Conservation (phyloP, 2,888 invertebrate species). For the Cistogaster globosa region DNA sequence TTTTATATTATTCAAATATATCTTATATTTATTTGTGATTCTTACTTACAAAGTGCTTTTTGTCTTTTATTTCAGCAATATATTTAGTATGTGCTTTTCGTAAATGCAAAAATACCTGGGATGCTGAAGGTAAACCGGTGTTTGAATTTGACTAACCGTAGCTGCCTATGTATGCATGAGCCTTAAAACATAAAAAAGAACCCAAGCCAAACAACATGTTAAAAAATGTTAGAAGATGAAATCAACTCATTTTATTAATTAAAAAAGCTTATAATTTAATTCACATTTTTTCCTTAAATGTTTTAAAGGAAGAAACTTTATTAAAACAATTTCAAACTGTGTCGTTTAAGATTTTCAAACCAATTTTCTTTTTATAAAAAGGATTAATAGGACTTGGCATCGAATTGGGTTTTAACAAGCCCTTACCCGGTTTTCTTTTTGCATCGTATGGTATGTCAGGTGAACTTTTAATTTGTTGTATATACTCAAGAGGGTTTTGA, state of each 20-base stretch:
- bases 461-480: conserved; percentile 87
- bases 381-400: conserved; percentile 90
- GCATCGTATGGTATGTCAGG: conserved; percentile 91
- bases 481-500: conserved; percentile 89
- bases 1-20: no score
- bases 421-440: conserved; percentile 87
- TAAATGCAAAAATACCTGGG: conserved; percentile 88
- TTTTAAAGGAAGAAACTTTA: conserved; percentile 46
- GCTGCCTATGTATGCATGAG: conserved; percentile 17
- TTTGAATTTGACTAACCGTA: conserved; percentile 81
- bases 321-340: conserved; percentile 75
- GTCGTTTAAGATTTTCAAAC: conserved; percentile 76
- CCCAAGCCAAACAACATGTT: conserved; percentile 41
- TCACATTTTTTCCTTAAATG: conserved; percentile 47
- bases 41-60: background rate
- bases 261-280: conserved; percentile 44
- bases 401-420: conserved; percentile 88
- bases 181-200: conserved; percentile 17
- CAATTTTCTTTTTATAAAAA: conserved; percentile 86
- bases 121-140: conserved; percentile 86
- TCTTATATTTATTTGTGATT: no score
- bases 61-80: conserved; percentile 85
- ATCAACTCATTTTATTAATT: conserved; percentile 30
- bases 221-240: conserved; percentile 49
- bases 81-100: conserved; percentile 93